phyloP scores from a whole-genome alignment of 1,140 invertebrate genomes.

The Drosophila kurseongensis region DNA sequence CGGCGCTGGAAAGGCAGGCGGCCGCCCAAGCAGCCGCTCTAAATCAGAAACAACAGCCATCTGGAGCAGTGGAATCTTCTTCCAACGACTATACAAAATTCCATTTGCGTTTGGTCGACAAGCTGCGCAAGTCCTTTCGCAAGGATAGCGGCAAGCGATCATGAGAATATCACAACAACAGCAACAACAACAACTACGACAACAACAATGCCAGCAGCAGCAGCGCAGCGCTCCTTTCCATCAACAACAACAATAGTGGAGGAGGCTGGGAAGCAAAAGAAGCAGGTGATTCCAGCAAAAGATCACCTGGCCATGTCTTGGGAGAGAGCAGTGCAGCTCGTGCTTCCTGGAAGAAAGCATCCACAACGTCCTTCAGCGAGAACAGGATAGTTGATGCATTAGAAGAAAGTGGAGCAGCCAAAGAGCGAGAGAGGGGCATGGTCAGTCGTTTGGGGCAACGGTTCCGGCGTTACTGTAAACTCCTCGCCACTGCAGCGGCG shows the following conservation, averaged over 20 bases:
- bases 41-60: constrained; percentile 86
- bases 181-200: constrained; percentile 37
- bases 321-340: not conserved
- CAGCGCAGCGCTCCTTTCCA: constrained; percentile 7
- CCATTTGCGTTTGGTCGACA: constrained; percentile 93
- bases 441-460: constrained; percentile 59
- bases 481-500: constrained; percentile 8
- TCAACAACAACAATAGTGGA: constrained; percentile 24
- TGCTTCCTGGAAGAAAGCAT: not conserved
- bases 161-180: constrained; percentile 64
- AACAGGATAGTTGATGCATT: not conserved
- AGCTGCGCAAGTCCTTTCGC: constrained; percentile 91
- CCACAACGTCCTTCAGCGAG: not conserved
- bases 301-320: constrained; percentile 1
- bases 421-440: constrained; percentile 25
- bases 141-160: constrained; percentile 87
- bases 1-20: constrained; percentile 84
- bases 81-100: constrained; percentile 91
- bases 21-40: constrained; percentile 85
- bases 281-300: not conserved
- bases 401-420: not conserved
- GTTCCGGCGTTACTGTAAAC: constrained; percentile 53
- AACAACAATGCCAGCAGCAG: constrained; percentile 29
- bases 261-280: constrained; percentile 8
- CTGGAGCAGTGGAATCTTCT: constrained; percentile 4